Base-by-base conservation (phyloP, 2,113 vertebrate genomes). In the Telmatochromis bifrenatus region DNA sequence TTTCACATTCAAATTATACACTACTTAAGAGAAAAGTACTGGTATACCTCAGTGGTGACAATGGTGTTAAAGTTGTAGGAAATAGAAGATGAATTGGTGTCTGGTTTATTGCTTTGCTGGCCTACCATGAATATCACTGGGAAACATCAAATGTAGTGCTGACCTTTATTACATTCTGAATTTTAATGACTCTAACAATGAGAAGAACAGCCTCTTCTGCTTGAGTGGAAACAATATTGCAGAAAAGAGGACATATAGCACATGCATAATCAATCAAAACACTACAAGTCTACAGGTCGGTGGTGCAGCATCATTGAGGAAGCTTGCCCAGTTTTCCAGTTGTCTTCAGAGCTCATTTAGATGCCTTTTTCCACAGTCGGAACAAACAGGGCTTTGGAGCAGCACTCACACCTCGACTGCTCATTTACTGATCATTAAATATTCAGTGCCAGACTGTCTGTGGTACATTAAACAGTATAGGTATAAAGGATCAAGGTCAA, bases 351-450 rank as follows among this genome's bases (percentile, higher is more conserved):
- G 15, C 53, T 80, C 77, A 60, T 88, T 87, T 70, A 83, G 77
- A 14, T 4, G 3, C 39, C 17, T 82, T 31, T 79, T 62, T 87
- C 62, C 28, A 65, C 21, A 65, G 56, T 35, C n/a, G 14, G 31
- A 55, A 77, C 28, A 68, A 81, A 73, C 23, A 45, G 31, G 54
- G 47, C 53, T 89, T 62, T 39, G 26, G 33, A 45, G 53, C 15
- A 10, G 47, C 37, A 58, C 73, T 79, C 68, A 6, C 26, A 26
- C 17, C n/a, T 10, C 19, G 39, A 33, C 42, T 75, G 21, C 81
- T 88, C 31, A 86, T 88, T 85, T 87, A 65, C 5, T 3, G 4
- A 9, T 65, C 31, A 93, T 90, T 82, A 88, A 68, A 90, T 87
- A 89, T 91, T 90, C 55, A 90, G 79, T 7, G n/a, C 17, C 62